These are phyloP conservation scores for Pygmarrhopalites habei DNA, from an alignment of 1,140 invertebrate species.

Conservation along the genomic window DNA sequence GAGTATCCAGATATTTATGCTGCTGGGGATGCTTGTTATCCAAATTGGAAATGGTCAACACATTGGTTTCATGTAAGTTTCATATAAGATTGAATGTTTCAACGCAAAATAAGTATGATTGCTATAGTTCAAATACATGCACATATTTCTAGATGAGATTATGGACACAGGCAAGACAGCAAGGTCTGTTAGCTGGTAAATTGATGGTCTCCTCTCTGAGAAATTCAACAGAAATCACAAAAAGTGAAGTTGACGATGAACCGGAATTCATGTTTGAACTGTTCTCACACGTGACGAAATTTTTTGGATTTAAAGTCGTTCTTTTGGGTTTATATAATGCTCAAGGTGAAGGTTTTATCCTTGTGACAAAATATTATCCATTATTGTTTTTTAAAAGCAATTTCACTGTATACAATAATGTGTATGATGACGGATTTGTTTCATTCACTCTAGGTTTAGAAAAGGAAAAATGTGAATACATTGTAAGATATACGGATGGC, in stretches of 20 bases:
- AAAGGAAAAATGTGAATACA: slow-evolving; percentile 69
- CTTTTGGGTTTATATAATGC: slow-evolving; percentile 90
- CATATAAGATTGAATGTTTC: neutral
- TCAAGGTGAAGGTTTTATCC: no score
- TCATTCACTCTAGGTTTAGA: no score
- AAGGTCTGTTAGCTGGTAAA: slow-evolving; percentile 89
- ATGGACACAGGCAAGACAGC: slow-evolving; percentile 96
- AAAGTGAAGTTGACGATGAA: slow-evolving; percentile 48
- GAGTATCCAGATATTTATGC: slow-evolving; percentile 74
- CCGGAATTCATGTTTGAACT: slow-evolving; percentile 82
- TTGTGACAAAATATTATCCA: no score
- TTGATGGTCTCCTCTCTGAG: slow-evolving; percentile 66
- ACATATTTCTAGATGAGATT: slow-evolving; percentile 67
- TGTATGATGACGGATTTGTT: no score
- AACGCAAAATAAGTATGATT: no score
- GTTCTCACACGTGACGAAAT: slow-evolving; percentile 90
- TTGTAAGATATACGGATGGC: slow-evolving; percentile 74
- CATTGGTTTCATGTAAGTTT: slow-evolving; percentile 75
- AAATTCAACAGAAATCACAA: no score
- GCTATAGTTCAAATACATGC: no score
- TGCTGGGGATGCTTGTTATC: slow-evolving; percentile 86
- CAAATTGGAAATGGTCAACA: slow-evolving; percentile 57
- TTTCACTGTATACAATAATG: no score
- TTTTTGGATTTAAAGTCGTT: slow-evolving; percentile 92
- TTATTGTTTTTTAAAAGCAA: no score